Evolutionary conservation across 2,888 invertebrate species (phyloP), one percentile per base, ranked within the genome.

Genomic region (Eurytoma adleriae): DNA sequence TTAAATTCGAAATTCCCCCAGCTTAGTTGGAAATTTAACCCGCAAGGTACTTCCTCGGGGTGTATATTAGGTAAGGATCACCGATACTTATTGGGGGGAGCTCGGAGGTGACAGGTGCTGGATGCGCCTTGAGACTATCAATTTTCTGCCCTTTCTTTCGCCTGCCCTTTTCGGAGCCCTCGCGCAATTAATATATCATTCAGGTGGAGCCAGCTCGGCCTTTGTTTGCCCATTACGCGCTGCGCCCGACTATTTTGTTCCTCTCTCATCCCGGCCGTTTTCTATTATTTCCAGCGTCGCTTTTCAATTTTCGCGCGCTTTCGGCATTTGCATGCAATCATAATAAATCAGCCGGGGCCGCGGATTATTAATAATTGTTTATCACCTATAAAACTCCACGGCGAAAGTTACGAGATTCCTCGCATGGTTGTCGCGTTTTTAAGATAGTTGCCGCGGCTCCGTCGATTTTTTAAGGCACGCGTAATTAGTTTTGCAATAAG

Each of bases 101-200:
- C 40, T 7, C 40, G 40, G 48, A 69, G 66, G 54, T 78, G 82
- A 85, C 84, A 83, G 83, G 83, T 83, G 82, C 57, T 75, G 59
- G 20, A 14, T 64, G 48, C 76, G 75, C 20, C 48, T 18, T 27
- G 20, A 68, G 78, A 83, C 82, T 85, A 86, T 85, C 85, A 85
- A 87, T 88, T 87, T 87, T 85, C 84, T 83, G 16, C 3, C 50
- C 56, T 40, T 40, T 40, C 24, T 24, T 24, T 24, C 24, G 24
- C 24, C 24, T 24, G 24, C 24, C 24, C 24, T 24, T 24, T 7
- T 40, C 7, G 40, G 14, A 12, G 7, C 48, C 20, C 83, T 85
- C 83, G 83, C 83, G 83, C 84, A 88, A 87, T 87, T 86, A 87
- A 86, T 86, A 86, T 83, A 84, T 87, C 85, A 85, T 81, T 69